Conservation (phyloP, 2,113 vertebrate species). For the Azemiops feae region DNA sequence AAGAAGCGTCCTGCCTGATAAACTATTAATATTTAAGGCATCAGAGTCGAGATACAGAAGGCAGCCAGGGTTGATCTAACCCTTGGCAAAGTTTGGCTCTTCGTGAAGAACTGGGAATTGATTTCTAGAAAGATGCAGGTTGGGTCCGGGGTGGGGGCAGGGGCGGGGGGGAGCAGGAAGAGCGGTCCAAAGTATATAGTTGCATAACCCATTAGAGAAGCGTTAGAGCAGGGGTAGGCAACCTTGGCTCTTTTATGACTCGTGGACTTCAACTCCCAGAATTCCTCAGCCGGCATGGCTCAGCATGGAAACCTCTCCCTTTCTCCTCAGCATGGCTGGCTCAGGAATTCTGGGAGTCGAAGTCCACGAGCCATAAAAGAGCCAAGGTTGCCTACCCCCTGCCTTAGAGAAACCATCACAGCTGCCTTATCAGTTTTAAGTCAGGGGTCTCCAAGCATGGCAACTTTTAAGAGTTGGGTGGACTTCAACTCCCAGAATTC, state of each 20-base stretch:
- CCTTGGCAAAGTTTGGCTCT: not conserved
- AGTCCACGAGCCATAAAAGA: too few species aligned
- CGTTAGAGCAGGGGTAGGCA: not conserved
- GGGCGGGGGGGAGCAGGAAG: not conserved
- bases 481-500: too few species aligned
- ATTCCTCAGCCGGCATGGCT: too few species aligned
- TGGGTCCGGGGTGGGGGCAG: not conserved
- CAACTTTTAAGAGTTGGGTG: not conserved
- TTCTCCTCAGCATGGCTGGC: too few species aligned
- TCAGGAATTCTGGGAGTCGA: too few species aligned
- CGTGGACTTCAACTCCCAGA: too few species aligned
- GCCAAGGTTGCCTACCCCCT: too few species aligned
- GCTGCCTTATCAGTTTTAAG: not conserved
- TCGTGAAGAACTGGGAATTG: not conserved
- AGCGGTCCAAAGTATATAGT: not conserved
- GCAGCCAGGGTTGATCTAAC: not conserved
- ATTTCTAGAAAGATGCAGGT: not conserved
- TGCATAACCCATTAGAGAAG: not conserved
- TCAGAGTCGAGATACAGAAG: not conserved
- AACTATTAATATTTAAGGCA: not conserved
- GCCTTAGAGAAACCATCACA: not conserved
- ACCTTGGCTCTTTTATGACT: too few species aligned
- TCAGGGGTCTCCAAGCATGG: not conserved
- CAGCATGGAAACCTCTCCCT: too few species aligned
- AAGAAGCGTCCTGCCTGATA: not conserved